Base-by-base conservation (phyloP, 2,888 invertebrate genomes). In the Coelinius sp. region DNA sequence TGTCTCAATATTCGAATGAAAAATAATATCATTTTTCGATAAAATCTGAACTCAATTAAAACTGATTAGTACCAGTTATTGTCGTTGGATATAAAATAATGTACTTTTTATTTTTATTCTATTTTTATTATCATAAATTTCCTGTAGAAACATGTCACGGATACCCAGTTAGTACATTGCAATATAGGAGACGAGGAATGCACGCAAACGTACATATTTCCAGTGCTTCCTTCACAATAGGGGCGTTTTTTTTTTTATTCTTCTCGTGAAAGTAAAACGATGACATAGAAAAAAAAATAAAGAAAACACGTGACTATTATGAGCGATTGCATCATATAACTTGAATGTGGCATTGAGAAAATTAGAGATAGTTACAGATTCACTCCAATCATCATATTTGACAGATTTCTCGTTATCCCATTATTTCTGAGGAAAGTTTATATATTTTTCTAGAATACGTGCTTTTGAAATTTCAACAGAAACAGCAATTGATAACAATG, bases 221-320 rank as follows among this genome's bases (percentile, higher is more conserved):
- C n/a, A 38, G 44, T 53, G n/a, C 64, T 73, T 68, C 66, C 69
- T 49, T 68, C 20, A 41, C 75, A 70, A 74, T 67, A 64, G 71
- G 63, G 74, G 71, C 71, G 73, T 66, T 71, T 74, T 73, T 68
- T 17, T 35, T 59, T 74, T 73, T 68, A 31, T 35, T 59, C 35
- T 17, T 49, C 17, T 49, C 22, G n/a, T 27, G 59, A 31, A 35
- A 46, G 75, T 71, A 75, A 73, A 62, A 70, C 44, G 44, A 68
- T 59, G 53, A 35, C 52, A 59, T 41, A 52, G 56, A 49, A 44
- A 31, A 53, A 53, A 59, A 27, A 62, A 41, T 53, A 66, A 49
- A 73, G 49, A 2, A 56, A 46, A 35, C 59, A 70, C 62, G 68
- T 62, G 62, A 70, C 38, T 41, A 56, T 63, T 64, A 70, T 31